These are phyloP conservation scores for Cetonia aurata DNA, from an alignment of 2,888 invertebrate species.

Conservation along the genomic window DNA sequence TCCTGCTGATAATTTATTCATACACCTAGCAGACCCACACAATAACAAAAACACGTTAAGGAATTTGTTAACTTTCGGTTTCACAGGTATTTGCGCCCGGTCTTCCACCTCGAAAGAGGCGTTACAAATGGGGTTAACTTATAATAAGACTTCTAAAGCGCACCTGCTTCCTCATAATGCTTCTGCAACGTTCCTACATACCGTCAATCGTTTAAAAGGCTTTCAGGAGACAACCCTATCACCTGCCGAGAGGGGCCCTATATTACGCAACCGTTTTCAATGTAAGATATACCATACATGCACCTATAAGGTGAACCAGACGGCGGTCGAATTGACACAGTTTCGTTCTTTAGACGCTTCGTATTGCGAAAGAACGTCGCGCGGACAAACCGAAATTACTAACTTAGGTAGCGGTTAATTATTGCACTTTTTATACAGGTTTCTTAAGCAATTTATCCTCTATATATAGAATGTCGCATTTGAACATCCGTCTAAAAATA, in stretches of 20 bases:
- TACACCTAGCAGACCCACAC: not conserved
- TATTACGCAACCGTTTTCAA: constrained; percentile 17
- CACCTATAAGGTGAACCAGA: not conserved
- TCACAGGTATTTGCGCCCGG: not conserved
- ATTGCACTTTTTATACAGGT: not conserved
- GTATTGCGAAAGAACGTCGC: constrained; percentile 1
- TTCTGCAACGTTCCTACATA: constrained; percentile 1
- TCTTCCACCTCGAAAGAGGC: not conserved
- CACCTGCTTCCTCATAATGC: not conserved
- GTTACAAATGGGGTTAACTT: constrained; percentile 10
- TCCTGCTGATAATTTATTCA: not conserved
- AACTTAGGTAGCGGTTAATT: not conserved
- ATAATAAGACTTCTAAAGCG: constrained; percentile 4
- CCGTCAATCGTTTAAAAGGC: constrained; percentile 7
- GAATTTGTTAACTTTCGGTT: constrained; percentile 9
- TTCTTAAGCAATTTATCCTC: no score
- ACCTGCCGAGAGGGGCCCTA: constrained; percentile 7
- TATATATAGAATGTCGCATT: no score
- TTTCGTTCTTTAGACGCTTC: not conserved
- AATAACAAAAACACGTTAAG: no score
- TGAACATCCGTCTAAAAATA: no score
- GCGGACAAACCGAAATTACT: not conserved
- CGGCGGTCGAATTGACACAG: not conserved
- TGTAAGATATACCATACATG: constrained; percentile 2
- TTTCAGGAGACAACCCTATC: not conserved